Conservation (phyloP, 2,888 invertebrate genomes). For the Icerya purchasi region DNA sequence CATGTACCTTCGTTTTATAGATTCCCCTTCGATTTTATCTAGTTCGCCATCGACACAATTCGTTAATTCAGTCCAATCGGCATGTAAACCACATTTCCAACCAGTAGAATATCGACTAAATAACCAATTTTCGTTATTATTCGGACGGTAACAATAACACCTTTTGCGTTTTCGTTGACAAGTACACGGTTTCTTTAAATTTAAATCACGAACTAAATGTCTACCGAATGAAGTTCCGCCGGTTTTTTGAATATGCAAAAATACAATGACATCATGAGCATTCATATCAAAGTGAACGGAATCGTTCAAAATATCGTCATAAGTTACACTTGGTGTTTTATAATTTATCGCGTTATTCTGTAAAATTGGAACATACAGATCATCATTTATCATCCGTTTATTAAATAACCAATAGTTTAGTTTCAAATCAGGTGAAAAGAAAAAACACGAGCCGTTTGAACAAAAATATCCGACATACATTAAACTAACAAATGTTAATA, state of each 20-base stretch:
- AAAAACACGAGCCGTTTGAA: slow-evolving; percentile 50
- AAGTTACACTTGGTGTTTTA: slow-evolving; percentile 41
- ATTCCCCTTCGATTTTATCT: slow-evolving; percentile 70
- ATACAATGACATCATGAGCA: slow-evolving; percentile 89
- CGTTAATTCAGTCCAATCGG: slow-evolving; percentile 94
- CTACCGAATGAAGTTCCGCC: slow-evolving; percentile 95
- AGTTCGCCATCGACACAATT: slow-evolving; percentile 76
- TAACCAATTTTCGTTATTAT: slow-evolving; percentile 86
- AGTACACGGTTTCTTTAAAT: slow-evolving; percentile 76
- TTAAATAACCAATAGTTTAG: not conserved
- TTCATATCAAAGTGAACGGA: slow-evolving; percentile 71
- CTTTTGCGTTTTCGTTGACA: slow-evolving; percentile 74
- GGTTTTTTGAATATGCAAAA: slow-evolving; percentile 97
- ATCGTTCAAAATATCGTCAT: slow-evolving; percentile 67
- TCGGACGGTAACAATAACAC: slow-evolving; percentile 78
- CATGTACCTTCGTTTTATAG: slow-evolving; percentile 39
- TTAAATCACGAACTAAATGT: slow-evolving; percentile 86
- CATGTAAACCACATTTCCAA: slow-evolving; percentile 94
- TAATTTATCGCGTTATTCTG: slow-evolving; percentile 24
- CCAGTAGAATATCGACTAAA: slow-evolving; percentile 94
- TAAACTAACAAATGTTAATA: slow-evolving; percentile 57
- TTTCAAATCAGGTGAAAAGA: slow-evolving; percentile 16
- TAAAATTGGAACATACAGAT: slow-evolving; percentile 29
- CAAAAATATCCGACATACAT: slow-evolving; percentile 77
- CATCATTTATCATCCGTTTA: not conserved